Base-by-base conservation (phyloP, 2,888 invertebrate genomes). In the Trissolcus japonicus region DNA sequence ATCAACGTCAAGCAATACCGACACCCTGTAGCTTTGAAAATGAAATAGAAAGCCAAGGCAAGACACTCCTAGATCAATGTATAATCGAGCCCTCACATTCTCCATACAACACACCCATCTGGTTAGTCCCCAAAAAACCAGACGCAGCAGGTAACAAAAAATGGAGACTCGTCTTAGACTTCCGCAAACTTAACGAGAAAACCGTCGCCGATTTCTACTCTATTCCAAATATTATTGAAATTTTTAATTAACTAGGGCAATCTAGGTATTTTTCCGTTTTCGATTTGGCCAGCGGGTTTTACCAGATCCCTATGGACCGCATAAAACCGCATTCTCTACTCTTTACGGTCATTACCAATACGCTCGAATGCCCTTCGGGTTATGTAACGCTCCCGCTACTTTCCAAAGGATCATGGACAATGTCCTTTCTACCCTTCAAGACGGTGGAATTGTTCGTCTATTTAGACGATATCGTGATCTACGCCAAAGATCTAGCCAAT, bases 161-260 rank as follows among this genome's bases (percentile, higher is more conserved):
- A n/a, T n/a, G n/a, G n/a, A n/a, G n/a, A n/a, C n/a, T n/a, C n/a
- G n/a, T n/a, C n/a, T n/a, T n/a, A n/a, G 21, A 21, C 4, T 21
- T 21, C 21, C 21, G 21, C 4, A 21, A 21, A 21, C 21, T 21
- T 21, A 66, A 66, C n/a, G 57, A 66, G 40, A 57, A 57, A 35
- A 66, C 56, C 0, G 13, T 57, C 9, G 48, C 17, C 9, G 51
- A 66, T 16, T 13, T 14, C 2, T 57, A 57, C 13, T 51, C 66
- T 0, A 16, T 66, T 7, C 66, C 66, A 1, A 21, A 57, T 19
- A 66, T 66, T 1, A 11, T 17, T 6, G 11, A 55, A n/a, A 66
- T 66, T 19, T 6, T 57, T 1, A 43, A 57, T n/a, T 13, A 6
- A n/a, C 9, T 57, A 7, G 41, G n/a, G 2, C 40, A 19, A 1